phyloP scores from a whole-genome alignment of 2,797 vertebrate species.

The Hoplostethus atlanticus region DNA sequence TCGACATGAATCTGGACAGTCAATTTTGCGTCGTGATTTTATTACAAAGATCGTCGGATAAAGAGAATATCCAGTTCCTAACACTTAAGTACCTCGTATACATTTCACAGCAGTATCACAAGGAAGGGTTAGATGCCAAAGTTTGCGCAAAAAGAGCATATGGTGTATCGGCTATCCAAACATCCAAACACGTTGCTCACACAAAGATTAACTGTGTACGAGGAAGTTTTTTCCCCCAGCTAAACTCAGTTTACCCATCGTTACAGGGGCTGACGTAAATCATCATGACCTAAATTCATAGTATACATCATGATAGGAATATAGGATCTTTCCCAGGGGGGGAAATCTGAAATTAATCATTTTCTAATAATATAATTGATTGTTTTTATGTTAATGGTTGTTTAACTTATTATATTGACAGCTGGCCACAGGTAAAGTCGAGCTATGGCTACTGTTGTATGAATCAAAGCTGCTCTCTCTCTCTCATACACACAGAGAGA shows the following conservation, averaged over 20 bases:
- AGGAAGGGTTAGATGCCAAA: not conserved
- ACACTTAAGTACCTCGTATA: not conserved
- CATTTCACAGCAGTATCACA: too few relatives aligned
- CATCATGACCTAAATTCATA: not conserved
- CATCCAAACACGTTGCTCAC: conserved; percentile 2
- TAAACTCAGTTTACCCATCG: not conserved
- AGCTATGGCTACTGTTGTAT: not conserved
- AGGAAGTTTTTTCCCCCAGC: not conserved
- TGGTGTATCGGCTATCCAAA: not conserved
- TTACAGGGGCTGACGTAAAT: not conserved
- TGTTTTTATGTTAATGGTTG: not conserved
- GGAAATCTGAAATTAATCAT: not conserved
- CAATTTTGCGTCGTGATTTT: conserved; percentile 5
- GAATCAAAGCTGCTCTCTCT: not conserved
- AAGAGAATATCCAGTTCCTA: not conserved
- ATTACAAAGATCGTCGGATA: not conserved
- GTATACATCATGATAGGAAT: not conserved
- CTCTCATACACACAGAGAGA: not conserved
- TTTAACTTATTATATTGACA: not conserved
- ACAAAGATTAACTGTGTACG: not conserved
- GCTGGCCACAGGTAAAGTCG: not conserved
- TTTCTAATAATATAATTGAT: not conserved
- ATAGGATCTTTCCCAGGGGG: not conserved
- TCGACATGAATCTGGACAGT: not conserved
- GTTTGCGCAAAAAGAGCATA: not conserved